A percentile compares a stretch with the other conserved stretches of the same genome.
These are phyloP conservation scores for Turnix velox DNA, from an alignment of 2,113 vertebrate species.

Conservation along the genomic window DNA sequence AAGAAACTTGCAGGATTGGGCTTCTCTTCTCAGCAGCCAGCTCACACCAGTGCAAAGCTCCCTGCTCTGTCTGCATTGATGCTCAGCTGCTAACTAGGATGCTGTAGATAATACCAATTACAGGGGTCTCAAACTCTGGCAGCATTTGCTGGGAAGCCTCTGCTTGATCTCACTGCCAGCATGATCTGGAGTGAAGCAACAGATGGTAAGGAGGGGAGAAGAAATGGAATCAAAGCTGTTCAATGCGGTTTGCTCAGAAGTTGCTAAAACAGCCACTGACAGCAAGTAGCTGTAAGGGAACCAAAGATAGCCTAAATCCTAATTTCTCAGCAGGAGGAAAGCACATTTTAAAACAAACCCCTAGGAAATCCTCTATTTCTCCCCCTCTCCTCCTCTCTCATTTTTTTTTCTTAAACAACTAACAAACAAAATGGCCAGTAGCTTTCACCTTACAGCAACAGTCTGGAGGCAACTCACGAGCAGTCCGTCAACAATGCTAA, in stretches of 20 bases:
- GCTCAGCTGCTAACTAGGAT: background rate
- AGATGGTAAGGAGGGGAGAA: conserved; percentile 23
- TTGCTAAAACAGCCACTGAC: background rate
- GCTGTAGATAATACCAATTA: background rate
- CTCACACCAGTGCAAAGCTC: background rate
- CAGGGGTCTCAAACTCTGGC: background rate
- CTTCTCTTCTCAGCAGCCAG: background rate
- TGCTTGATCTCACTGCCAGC: background rate
- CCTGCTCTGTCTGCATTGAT: background rate
- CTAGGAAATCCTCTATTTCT: background rate
- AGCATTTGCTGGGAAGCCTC: background rate
- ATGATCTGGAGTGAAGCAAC: background rate
- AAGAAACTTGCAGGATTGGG: background rate
- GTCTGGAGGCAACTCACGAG: background rate
- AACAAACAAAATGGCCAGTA: conserved; percentile 28
- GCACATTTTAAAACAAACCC: background rate
- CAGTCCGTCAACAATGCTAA: background rate
- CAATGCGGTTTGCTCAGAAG: background rate
- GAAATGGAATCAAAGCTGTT: conserved; percentile 29
- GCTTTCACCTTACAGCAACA: conserved; percentile 37
- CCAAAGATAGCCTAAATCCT: background rate
- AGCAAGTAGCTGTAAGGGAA: background rate
- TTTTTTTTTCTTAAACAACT: background rate
- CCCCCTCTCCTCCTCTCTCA: background rate
- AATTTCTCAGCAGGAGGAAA: conserved; percentile 5